Base-by-base conservation (phyloP, 2,797 vertebrate genomes). In the Rallus crepitans region DNA sequence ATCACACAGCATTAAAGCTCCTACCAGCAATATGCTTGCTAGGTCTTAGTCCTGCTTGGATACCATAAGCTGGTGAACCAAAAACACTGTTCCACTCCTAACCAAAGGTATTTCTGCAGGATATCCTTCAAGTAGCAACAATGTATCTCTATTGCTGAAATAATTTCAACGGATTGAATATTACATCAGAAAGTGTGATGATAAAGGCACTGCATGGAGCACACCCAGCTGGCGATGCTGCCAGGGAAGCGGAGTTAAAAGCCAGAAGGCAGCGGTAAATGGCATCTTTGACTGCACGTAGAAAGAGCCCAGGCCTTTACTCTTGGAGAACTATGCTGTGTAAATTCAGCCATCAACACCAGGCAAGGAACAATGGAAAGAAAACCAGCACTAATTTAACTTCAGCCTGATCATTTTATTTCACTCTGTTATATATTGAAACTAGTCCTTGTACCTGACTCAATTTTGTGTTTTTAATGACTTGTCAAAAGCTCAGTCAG, bases 401-500 rank as follows among this genome's bases (percentile, higher is more conserved):
- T 97, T 95, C 94, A 91, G 79, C 65, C 91, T 97, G 93, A 94
- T 87, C 78, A 86, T 89, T 96, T 97, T 91, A 96, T 97, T 97
- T 96, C 82, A 95, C 50, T 95, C 85, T 91, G 39, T 91, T 97
- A 92, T 89, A 87, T 91, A 96, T 93, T n/a, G 91, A 97, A 98
- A 97, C 92, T 95, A 96, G 93, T 95, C 82, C 89, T 94, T 70
- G 37, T 78, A 95, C 91, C 97, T 97, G 97, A 97, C 85, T 96
- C 87, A 68, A 88, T 97, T 97, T 94, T 86, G 77, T 97, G 94
- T 96, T 97, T 98, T 97, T 97, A 97, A 97, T 95, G 94, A 97
- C 95, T 89, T 97, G 97, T 97, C 96, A 97, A 96, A 97, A 96
- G 92, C 96, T 97, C 97, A 97, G 96, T 97, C 96, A 97, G 96